A percentile compares a stretch with the other conserved stretches of the same genome.
Evolutionary conservation across 2,113 vertebrate species (phyloP).

Genomic region (Mobula birostris): DNA sequence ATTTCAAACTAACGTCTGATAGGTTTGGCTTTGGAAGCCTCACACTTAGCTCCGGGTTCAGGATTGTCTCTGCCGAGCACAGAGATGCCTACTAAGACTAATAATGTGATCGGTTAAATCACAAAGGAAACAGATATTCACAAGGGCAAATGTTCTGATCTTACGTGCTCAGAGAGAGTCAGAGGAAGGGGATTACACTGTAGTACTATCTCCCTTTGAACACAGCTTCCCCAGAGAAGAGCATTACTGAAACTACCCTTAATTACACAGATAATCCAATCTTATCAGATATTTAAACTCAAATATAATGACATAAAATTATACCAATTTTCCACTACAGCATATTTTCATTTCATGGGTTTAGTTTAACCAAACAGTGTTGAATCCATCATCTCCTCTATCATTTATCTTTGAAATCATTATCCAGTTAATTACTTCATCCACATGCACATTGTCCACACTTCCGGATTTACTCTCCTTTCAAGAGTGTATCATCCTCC

Average conservation of each 20-base stretch:
- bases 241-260: background rate
- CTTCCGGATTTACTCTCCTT: background rate
- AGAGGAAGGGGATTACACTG: background rate
- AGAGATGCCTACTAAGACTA: background rate
- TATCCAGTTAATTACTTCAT: background rate
- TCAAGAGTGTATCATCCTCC: background rate
- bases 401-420: background rate
- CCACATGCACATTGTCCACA: background rate
- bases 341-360: background rate
- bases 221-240: background rate
- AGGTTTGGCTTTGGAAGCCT: background rate
- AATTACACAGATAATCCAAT: background rate
- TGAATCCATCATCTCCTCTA: too few relatives aligned
- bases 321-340: background rate
- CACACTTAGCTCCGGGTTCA: background rate
- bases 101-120: background rate
- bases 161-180: background rate
- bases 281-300: background rate
- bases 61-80: too few relatives aligned
- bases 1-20: too few relatives aligned
- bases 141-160: background rate
- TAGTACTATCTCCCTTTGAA: background rate
- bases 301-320: background rate
- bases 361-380: background rate
- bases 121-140: background rate